Evolutionary conservation across 2,797 vertebrate genomes (phyloP).

Genomic region (Helarctos malayanus): DNA sequence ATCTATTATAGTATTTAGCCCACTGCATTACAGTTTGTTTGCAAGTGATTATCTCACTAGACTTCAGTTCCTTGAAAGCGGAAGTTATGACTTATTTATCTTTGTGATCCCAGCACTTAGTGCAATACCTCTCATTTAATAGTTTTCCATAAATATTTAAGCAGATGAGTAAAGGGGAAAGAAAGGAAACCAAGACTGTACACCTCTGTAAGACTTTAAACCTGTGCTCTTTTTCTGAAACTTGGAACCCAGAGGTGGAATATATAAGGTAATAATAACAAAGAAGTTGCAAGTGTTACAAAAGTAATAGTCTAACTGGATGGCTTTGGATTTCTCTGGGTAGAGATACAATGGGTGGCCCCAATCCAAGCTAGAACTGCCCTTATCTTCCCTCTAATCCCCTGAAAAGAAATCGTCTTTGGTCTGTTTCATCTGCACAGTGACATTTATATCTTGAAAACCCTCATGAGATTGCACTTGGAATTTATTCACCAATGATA

Average conservation of each 20-base stretch:
- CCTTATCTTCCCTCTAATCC: background rate
- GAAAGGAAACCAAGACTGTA: slow-evolving; percentile 32
- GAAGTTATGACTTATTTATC: slow-evolving; percentile 52
- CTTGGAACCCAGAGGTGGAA: slow-evolving; percentile 19
- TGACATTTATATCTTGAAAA: slow-evolving; percentile 43
- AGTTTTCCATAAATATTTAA: slow-evolving; percentile 65
- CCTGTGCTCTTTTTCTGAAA: slow-evolving; percentile 20
- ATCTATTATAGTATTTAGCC: slow-evolving; percentile 44
- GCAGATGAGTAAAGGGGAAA: background rate
- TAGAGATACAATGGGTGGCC: background rate
- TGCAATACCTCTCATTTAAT: slow-evolving; percentile 3
- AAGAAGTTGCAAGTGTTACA: slow-evolving; percentile 32
- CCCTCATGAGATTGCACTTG: background rate
- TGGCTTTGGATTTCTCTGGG: slow-evolving; percentile 44
- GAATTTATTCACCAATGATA: background rate
- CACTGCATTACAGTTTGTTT: slow-evolving; percentile 27
- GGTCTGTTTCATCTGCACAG: slow-evolving; percentile 40
- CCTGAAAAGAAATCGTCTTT: slow-evolving; percentile 39
- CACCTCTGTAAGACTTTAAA: background rate
- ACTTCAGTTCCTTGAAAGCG: slow-evolving; percentile 29
- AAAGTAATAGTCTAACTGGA: slow-evolving; percentile 62
- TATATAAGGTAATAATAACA: slow-evolving; percentile 34
- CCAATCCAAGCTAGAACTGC: background rate
- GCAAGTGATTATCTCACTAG: slow-evolving; percentile 7
- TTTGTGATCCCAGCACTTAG: slow-evolving; percentile 16